A percentile compares a stretch with the other conserved stretches of the same genome.
phyloP scores from a whole-genome alignment of 1,140 invertebrate genomes.

The Aplysia californica region DNA sequence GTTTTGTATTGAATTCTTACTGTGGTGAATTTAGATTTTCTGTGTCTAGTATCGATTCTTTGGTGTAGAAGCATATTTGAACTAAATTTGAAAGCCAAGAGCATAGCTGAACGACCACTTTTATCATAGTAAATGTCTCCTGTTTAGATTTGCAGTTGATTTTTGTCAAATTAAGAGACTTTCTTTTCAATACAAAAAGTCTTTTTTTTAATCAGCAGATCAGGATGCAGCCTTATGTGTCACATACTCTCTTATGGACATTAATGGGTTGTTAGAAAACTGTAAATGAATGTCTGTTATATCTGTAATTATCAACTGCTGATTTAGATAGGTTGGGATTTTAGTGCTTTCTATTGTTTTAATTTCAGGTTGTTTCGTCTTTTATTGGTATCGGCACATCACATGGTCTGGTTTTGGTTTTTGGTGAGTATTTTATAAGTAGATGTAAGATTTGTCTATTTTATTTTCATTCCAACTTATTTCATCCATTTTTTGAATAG shows the following conservation, averaged over 20 bases:
- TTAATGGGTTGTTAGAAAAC: not conserved
- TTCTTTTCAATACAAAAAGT: too few relatives aligned
- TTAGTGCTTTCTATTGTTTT: too few relatives aligned
- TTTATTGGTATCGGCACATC: constrained; percentile 92
- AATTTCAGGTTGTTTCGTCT: constrained; percentile 75
- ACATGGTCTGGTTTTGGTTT: constrained; percentile 90
- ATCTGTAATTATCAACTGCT: too few relatives aligned
- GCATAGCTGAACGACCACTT: too few relatives aligned
- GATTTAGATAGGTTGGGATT: too few relatives aligned
- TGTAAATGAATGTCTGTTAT: too few relatives aligned
- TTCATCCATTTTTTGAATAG: not conserved
- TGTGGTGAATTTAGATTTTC: too few relatives aligned
- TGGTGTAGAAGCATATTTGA: too few relatives aligned
- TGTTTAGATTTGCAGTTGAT: not conserved
- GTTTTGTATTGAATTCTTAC: too few relatives aligned
- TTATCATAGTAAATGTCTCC: not conserved
- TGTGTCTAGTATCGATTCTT: too few relatives aligned
- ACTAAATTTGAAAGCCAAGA: too few relatives aligned
- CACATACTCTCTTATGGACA: not conserved
- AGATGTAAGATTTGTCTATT: too few relatives aligned
- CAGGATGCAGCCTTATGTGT: not conserved
- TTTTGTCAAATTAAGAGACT: not conserved
- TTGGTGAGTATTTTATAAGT: constrained; percentile 74
- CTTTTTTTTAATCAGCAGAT: not conserved
- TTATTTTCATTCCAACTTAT: not conserved